Evolutionary conservation across 2,113 vertebrate genomes (phyloP).

Genomic region (Psittacula cyanocephala): DNA sequence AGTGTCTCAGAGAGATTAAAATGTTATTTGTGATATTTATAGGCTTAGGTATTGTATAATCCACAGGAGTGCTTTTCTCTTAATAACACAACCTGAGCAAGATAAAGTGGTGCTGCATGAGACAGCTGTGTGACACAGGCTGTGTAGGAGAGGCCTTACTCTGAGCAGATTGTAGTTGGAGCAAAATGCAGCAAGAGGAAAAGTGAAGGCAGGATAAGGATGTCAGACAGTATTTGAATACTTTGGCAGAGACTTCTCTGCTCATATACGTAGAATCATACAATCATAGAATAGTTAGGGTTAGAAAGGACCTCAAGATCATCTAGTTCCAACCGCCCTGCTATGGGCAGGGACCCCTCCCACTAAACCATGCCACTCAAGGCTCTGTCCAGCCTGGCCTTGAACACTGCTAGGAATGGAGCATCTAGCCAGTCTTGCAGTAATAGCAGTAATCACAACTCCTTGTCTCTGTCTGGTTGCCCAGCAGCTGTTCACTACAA

Average conservation of each 20-base stretch:
- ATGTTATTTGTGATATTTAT: background rate
- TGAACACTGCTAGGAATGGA: too few relatives aligned
- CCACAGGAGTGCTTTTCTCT: background rate
- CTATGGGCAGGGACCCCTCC: too few relatives aligned
- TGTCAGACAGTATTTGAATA: background rate
- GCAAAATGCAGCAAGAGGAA: background rate
- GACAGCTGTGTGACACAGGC: background rate
- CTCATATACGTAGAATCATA: too few relatives aligned
- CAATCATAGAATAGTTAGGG: too few relatives aligned
- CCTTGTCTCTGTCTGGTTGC: fast-evolving
- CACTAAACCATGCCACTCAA: too few relatives aligned
- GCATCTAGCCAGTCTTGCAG: background rate
- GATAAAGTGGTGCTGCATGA: background rate
- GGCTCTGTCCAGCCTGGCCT: too few relatives aligned
- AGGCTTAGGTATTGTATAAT: background rate
- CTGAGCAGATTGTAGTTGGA: fast-evolving
- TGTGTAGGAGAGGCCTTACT: background rate
- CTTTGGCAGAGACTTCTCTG: background rate
- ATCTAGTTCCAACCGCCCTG: too few relatives aligned
- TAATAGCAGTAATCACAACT: background rate
- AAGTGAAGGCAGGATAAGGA: background rate
- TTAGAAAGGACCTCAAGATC: too few relatives aligned
- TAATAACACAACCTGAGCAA: background rate
- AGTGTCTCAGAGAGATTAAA: background rate
- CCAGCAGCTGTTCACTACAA: background rate